Conservation (phyloP, 2,888 invertebrate genomes). For the Volucella inanis region DNA sequence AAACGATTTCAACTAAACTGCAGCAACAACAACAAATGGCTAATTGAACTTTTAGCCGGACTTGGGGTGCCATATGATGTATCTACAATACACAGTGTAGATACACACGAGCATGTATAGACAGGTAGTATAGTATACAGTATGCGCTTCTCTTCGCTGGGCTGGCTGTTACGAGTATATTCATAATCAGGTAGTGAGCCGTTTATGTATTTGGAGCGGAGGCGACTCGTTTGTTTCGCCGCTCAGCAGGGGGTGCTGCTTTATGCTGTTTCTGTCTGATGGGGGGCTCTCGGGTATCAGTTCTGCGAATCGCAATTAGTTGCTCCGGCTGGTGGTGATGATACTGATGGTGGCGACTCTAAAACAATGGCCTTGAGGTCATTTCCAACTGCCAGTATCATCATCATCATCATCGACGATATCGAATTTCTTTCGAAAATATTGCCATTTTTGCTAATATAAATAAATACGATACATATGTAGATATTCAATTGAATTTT, state of each 20-base stretch:
- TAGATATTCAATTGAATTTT: conserved; percentile 29
- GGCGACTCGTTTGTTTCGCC: conserved; percentile 72
- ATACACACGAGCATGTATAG: not conserved
- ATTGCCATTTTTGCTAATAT: conserved; percentile 17
- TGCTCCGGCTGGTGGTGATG: conserved; percentile 30
- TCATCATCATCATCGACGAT: conserved; percentile 53
- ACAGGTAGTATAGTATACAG: conserved; percentile 15
- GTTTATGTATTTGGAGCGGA: conserved; percentile 70
- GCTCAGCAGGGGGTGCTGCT: conserved; percentile 73
- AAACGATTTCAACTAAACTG: conserved; percentile 34
- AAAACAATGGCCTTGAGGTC: conserved; percentile 73
- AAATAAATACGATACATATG: not conserved
- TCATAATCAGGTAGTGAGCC: conserved; percentile 70
- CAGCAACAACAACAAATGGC: conserved; percentile 32
- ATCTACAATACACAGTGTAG: too few species aligned
- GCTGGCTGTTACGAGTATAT: conserved; percentile 51
- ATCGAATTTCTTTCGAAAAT: conserved; percentile 66
- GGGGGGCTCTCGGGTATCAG: conserved; percentile 63
- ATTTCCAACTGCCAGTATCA: conserved; percentile 40
- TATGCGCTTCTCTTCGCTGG: conserved; percentile 24
- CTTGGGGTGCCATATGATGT: too few species aligned
- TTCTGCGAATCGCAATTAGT: conserved; percentile 74
- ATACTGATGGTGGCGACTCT: conserved; percentile 36
- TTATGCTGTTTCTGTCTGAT: conserved; percentile 56
- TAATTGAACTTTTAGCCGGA: conserved; percentile 71